Evolutionary conservation across 2,888 invertebrate genomes (phyloP), one percentile per base, ranked within the genome.

Genomic region (Habroteleia sp.): DNA sequence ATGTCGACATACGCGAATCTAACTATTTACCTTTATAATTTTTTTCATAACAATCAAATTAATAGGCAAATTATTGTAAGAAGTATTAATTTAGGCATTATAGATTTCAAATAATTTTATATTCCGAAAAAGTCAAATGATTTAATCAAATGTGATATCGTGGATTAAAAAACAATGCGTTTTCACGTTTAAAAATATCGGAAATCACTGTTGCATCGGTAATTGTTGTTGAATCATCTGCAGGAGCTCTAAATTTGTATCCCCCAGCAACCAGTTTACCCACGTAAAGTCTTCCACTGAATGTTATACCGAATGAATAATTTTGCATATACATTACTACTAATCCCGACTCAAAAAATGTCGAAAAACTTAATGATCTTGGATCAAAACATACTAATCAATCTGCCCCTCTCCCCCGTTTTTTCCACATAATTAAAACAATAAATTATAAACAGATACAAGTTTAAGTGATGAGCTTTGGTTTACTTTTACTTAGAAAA

Each of bases 281-380:
- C 62, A 71, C 71, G 71, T 62, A n/a, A 54, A 52, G 63, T 54
- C 63, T 63, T 63, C 62, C 37, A 33, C 6, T 58, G 10, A 39
- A 41, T 39, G 39, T 25, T n/a, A n/a, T 33, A 58, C 17, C 50
- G 7, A 13, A 42, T 50, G 35, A 66, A 46, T 42, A 68, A 48
- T 58, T 46, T 54, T 46, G 14, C 27, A 39, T 16, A 39, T 29
- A 14, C 23, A 10, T 27, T 35, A 44, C 35, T 20, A 31, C 7
- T 48, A 39, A 44, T 60, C 44, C n/a, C 4, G 16, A 10, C 5
- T 48, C 5, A 37, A 48, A 62, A 39, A 35, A 11, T 11, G 0
- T 20, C 20, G 2, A 23, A 14, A 17, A 5, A n/a, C n/a, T n/a
- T 3, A 11, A 10, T 13, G 11, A 16, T 10, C 13, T 39, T 4